These are phyloP conservation scores for Eremophila alpestris DNA, from an alignment of 2,797 vertebrate species.

Conservation along the genomic window DNA sequence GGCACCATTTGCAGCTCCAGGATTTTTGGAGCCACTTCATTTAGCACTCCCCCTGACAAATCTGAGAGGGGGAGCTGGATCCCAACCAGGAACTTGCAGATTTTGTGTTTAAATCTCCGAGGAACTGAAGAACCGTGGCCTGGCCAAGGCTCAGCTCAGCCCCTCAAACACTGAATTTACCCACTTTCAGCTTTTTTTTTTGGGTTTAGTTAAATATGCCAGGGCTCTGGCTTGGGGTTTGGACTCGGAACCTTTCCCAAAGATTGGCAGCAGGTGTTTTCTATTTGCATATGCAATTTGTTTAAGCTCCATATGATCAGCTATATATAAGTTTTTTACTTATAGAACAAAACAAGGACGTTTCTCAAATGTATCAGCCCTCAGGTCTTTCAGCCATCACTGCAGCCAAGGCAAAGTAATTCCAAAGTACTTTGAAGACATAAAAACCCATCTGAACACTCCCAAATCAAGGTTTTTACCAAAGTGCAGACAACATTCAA, in stretches of 20 bases:
- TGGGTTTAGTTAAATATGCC: background rate
- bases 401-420: background rate
- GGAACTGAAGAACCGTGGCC: rapidly evolving
- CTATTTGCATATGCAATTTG: background rate
- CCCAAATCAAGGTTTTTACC: background rate
- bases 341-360: background rate
- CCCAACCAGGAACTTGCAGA: background rate
- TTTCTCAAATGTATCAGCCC: background rate
- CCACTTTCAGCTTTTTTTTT: background rate
- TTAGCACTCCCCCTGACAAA: background rate
- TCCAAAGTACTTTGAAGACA: background rate
- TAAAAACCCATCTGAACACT: background rate
- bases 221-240: background rate
- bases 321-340: background rate
- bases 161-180: background rate
- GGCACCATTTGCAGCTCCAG: background rate
- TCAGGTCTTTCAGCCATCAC: background rate
- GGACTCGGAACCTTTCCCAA: background rate
- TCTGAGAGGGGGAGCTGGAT: background rate
- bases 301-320: background rate
- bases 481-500: background rate
- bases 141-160: background rate
- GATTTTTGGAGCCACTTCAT: background rate
- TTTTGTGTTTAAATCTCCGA: rapidly evolving
- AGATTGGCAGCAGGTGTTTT: background rate